Conservation (phyloP, 1,140 invertebrate species). For the Pectinophora gossypiella region DNA sequence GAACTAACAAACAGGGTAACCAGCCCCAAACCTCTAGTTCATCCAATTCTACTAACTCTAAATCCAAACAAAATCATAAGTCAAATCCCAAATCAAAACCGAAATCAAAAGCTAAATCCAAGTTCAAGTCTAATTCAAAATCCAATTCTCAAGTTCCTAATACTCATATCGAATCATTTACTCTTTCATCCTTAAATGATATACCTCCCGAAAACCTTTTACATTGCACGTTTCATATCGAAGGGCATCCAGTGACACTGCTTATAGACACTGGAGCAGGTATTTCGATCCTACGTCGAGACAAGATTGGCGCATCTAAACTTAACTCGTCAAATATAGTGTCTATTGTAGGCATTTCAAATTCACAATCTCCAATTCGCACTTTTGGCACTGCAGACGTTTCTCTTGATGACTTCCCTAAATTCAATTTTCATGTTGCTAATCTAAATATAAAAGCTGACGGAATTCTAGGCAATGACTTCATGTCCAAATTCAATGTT, state of each 20-base stretch:
- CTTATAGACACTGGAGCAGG: conserved; percentile 15
- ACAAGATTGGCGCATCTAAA: conserved; percentile 6
- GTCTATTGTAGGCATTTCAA: conserved; percentile 13
- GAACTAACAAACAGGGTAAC: no score
- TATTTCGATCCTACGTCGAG: conserved; percentile 11
- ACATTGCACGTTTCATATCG: conserved; percentile 9
- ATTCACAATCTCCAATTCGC: neutral
- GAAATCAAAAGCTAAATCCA: neutral
- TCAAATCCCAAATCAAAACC: neutral
- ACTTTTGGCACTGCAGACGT: conserved; percentile 19
- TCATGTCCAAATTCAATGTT: conserved; percentile 29
- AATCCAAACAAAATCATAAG: neutral
- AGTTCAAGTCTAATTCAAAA: conserved; percentile 8
- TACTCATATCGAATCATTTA: neutral
- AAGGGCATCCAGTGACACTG: conserved; percentile 5
- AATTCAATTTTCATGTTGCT: conserved; percentile 24
- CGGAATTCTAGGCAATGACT: conserved; percentile 31
- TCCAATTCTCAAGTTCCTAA: neutral
- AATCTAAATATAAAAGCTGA: conserved; percentile 28
- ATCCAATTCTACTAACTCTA: conserved; percentile 4
- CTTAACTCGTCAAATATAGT: conserved; percentile 7
- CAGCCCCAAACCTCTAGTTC: no score
- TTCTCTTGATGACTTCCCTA: conserved; percentile 21
- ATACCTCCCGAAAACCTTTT: conserved; percentile 11
- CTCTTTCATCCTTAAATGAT: neutral